Conservation (phyloP, 2,888 invertebrate genomes). For the Pogonocherus hispidulus region DNA sequence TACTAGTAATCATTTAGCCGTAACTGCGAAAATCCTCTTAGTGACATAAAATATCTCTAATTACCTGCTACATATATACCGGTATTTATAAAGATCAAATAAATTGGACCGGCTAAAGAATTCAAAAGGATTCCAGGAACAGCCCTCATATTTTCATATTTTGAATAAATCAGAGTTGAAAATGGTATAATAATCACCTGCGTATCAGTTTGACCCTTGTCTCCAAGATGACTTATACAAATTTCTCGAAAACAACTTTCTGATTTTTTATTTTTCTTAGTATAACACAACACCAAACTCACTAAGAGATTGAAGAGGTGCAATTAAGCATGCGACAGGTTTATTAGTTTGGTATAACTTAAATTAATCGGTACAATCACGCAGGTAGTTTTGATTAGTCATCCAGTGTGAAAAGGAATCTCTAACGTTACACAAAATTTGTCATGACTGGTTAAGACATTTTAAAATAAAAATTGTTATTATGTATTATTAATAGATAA, state of each 20-base stretch:
- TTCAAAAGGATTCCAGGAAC: background rate
- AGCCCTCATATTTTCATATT: background rate
- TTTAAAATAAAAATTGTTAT: background rate
- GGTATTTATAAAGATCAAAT: background rate
- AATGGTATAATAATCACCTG: conserved; percentile 3
- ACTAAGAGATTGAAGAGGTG: conserved; percentile 2
- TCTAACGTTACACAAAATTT: background rate
- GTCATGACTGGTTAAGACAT: background rate
- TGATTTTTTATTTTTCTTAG: conserved; percentile 12
- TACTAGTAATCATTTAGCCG: background rate
- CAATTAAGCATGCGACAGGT: background rate
- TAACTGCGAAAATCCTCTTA: background rate
- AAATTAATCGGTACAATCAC: background rate
- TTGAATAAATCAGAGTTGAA: background rate
- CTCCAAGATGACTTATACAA: conserved; percentile 23
- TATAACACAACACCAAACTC: conserved; percentile 1
- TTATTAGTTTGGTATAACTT: conserved; percentile 3
- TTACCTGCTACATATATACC: background rate
- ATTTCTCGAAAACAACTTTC: conserved; percentile 36
- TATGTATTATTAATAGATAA: no score
- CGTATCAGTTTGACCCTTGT: conserved; percentile 18
- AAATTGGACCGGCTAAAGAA: conserved; percentile 1
- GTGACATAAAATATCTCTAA: background rate
- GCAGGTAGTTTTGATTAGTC: background rate
- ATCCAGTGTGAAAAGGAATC: background rate